Conservation (phyloP, 2,113 vertebrate species). For the Ancistrus triradiatus region DNA sequence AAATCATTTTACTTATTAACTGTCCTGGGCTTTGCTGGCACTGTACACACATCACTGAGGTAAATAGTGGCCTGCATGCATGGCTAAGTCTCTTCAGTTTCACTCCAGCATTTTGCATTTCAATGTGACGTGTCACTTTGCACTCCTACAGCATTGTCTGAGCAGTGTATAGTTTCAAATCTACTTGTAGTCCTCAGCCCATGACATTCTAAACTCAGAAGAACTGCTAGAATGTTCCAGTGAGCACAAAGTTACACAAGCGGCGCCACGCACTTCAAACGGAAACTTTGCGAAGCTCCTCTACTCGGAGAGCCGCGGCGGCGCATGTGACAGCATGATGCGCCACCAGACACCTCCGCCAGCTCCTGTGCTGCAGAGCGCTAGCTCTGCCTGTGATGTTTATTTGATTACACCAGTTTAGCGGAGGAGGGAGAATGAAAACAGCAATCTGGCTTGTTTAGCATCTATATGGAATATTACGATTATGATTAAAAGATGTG, state of each 20-base stretch:
- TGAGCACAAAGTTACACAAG: background rate
- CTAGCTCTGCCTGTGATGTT: constrained; percentile 25
- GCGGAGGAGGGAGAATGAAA: constrained; percentile 40
- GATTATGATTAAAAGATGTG: constrained; percentile 43
- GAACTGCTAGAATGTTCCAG: background rate
- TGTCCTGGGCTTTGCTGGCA: no score
- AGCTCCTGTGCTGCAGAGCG: background rate
- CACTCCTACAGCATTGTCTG: no score
- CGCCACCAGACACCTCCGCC: background rate
- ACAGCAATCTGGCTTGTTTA: constrained; percentile 34
- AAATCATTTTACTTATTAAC: no score
- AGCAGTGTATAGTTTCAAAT: no score
- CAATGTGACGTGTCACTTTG: no score
- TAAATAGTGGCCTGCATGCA: no score
- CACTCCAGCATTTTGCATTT: no score
- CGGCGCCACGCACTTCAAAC: constrained; percentile 4
- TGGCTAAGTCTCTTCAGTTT: no score
- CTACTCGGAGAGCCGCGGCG: background rate
- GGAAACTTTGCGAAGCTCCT: background rate
- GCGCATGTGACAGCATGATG: background rate
- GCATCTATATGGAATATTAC: constrained; percentile 42
- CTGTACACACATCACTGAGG: no score
- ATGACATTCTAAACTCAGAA: no score
- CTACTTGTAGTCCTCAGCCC: no score
- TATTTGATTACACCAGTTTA: constrained; percentile 43